These are phyloP conservation scores for Neoniphon sammara DNA, from an alignment of 2,797 vertebrate species.

Conservation along the genomic window DNA sequence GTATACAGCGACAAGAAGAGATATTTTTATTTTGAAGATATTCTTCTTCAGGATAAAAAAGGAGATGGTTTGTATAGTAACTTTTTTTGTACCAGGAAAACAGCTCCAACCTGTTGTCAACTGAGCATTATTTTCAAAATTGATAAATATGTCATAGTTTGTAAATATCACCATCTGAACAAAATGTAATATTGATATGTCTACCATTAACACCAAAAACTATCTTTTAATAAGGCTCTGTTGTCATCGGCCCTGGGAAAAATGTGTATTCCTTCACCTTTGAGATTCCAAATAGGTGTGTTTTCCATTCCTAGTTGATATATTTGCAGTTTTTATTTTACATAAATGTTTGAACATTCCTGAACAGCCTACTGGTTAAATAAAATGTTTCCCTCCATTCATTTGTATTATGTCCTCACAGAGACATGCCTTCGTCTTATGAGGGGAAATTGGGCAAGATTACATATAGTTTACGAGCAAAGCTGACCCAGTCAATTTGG, in stretches of 20 bases:
- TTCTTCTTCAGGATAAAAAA: constrained; percentile 80
- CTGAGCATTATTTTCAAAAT: not conserved
- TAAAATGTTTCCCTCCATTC: not conserved
- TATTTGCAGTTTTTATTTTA: not conserved
- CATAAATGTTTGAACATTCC: not conserved
- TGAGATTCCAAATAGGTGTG: constrained; percentile 73
- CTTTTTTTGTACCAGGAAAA: not conserved
- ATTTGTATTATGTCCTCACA: constrained; percentile 42
- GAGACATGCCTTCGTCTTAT: constrained; percentile 80
- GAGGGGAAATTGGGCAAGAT: constrained; percentile 77
- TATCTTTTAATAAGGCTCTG: constrained; percentile 68
- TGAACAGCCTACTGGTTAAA: not conserved
- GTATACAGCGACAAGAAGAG: constrained; percentile 67
- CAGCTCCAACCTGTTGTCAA: not conserved
- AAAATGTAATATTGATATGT: not conserved
- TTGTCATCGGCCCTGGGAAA: constrained; percentile 71
- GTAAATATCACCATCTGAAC: no score
- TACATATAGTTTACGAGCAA: constrained; percentile 71
- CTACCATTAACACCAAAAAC: not conserved
- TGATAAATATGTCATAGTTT: not conserved
- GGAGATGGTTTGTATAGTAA: constrained; percentile 74
- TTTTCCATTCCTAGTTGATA: not conserved
- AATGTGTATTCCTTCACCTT: constrained; percentile 79
- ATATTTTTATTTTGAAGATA: constrained; percentile 78
- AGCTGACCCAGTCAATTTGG: constrained; percentile 78